Conservation (phyloP, 2,797 vertebrate genomes). For the Labroides dimidiatus region DNA sequence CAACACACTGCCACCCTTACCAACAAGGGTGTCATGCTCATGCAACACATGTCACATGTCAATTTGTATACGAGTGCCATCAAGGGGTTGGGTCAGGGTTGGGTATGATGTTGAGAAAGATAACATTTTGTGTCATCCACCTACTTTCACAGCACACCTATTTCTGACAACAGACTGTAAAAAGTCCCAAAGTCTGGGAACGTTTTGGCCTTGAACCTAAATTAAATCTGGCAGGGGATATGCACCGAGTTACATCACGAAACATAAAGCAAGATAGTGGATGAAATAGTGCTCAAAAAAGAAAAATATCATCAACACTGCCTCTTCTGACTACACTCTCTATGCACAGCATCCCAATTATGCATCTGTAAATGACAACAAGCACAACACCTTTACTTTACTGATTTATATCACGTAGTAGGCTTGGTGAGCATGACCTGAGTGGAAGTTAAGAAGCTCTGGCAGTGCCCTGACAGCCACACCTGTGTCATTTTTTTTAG, state of each 20-base stretch:
- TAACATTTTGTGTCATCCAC: conserved; percentile 33
- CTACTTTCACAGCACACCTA: conserved; percentile 21
- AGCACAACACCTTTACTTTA: not conserved
- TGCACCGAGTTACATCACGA: conserved; percentile 3
- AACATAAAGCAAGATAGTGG: conserved; percentile 15
- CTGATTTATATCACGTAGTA: too few species aligned
- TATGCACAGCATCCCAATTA: not conserved
- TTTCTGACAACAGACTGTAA: conserved; percentile 18
- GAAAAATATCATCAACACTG: conserved; percentile 11
- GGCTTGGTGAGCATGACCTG: too few species aligned
- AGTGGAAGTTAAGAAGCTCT: conserved; percentile 9
- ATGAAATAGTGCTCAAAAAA: conserved; percentile 24
- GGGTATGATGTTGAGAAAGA: conserved; percentile 39
- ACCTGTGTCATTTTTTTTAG: conserved; percentile 24
- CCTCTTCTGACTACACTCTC: not conserved
- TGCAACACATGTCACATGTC: conserved; percentile 37
- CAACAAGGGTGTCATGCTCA: conserved; percentile 57
- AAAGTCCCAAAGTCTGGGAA: not conserved
- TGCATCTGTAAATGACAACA: conserved; percentile 20
- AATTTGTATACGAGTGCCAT: conserved; percentile 36
- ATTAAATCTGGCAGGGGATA: conserved; percentile 24
- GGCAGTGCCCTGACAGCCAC: conserved; percentile 48
- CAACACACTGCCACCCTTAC: conserved; percentile 72
- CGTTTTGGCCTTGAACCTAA: conserved; percentile 26
- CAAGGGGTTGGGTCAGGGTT: conserved; percentile 37